phyloP scores from a whole-genome alignment of 1,140 invertebrate genomes.

The Hyles vespertilio region DNA sequence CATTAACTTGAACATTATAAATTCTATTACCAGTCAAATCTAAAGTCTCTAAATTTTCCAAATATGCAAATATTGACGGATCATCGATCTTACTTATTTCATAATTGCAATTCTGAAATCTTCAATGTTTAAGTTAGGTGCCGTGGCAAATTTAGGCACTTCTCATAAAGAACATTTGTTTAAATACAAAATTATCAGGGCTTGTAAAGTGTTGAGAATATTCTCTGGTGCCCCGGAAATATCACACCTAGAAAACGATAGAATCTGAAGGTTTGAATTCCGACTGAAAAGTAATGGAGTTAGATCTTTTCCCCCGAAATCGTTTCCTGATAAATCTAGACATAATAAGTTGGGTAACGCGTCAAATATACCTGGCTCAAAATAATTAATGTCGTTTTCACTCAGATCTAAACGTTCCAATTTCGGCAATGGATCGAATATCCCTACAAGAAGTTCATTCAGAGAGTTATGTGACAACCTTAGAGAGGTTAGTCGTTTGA shows the following conservation, averaged over 20 bases:
- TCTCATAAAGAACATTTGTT: conserved; percentile 41
- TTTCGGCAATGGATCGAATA: conserved; percentile 44
- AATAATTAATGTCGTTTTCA: conserved; percentile 35
- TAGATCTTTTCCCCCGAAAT: conserved; percentile 34
- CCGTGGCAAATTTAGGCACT: conserved; percentile 42
- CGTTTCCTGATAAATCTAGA: conserved; percentile 48
- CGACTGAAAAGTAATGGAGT: conserved; percentile 41
- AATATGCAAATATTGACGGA: too few species aligned
- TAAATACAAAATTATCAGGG: conserved; percentile 39
- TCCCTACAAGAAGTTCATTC: conserved; percentile 33
- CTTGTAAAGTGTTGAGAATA: conserved; percentile 36
- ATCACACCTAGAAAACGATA: conserved; percentile 53
- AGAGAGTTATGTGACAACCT: conserved; percentile 52
- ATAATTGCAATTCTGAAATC: conserved; percentile 39
- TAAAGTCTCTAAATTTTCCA: too few species aligned
- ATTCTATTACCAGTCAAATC: too few species aligned
- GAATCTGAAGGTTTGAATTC: conserved; percentile 26
- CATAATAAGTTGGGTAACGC: conserved; percentile 38
- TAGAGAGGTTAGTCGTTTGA: conserved; percentile 31
- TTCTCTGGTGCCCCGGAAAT: conserved; percentile 41
- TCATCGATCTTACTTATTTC: conserved; percentile 30
- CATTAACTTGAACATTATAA: too few species aligned
- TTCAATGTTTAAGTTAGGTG: conserved; percentile 40
- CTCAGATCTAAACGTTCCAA: conserved; percentile 44
- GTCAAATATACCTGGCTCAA: conserved; percentile 47